Percentiles rank a stretch among this genome's conserved stretches.
These are phyloP conservation scores for Drosophila koepferae DNA, from an alignment of 2,888 invertebrate genomes.

Conservation along the genomic window DNA sequence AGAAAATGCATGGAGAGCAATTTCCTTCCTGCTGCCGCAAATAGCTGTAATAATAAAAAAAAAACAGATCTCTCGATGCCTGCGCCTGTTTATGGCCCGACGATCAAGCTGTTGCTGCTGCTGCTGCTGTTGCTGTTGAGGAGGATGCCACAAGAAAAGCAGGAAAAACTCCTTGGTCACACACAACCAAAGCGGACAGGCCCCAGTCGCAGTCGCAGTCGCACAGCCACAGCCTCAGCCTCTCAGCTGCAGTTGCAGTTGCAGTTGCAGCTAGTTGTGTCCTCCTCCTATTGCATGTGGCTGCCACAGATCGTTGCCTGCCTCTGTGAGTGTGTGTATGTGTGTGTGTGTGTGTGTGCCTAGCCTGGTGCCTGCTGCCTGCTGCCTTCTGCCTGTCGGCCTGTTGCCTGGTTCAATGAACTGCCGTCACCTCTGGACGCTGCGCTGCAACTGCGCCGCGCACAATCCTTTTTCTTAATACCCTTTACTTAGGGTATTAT, in stretches of 20 bases:
- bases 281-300: conserved; percentile 55
- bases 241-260: conserved; percentile 26
- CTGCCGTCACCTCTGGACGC: conserved; percentile 75
- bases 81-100: conserved; percentile 49
- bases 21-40: conserved; percentile 74
- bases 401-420: conserved; percentile 73
- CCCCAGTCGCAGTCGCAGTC: conserved; percentile 23
- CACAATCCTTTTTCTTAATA: conserved; percentile 70
- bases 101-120: conserved; percentile 47
- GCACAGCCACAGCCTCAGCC: conserved; percentile 30
- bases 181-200: conserved; percentile 16
- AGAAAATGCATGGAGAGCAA: conserved; percentile 51
- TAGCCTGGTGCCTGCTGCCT: conserved; percentile 21
- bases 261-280: conserved; percentile 51
- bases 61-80: conserved; percentile 41
- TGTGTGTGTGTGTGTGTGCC: conserved; percentile 28
- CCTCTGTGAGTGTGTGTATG: conserved; percentile 13
- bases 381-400: conserved; percentile 38
- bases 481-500: not conserved
- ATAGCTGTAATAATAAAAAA: conserved; percentile 76
- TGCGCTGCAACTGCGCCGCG: conserved; percentile 59
- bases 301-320: conserved; percentile 37
- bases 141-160: conserved; percentile 78
- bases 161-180: conserved; percentile 76
- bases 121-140: conserved; percentile 30